Percentiles rank a stretch among this genome's conserved stretches.
Evolutionary conservation across 2,888 invertebrate genomes (phyloP).

Genomic region (Acholoe squamosa): DNA sequence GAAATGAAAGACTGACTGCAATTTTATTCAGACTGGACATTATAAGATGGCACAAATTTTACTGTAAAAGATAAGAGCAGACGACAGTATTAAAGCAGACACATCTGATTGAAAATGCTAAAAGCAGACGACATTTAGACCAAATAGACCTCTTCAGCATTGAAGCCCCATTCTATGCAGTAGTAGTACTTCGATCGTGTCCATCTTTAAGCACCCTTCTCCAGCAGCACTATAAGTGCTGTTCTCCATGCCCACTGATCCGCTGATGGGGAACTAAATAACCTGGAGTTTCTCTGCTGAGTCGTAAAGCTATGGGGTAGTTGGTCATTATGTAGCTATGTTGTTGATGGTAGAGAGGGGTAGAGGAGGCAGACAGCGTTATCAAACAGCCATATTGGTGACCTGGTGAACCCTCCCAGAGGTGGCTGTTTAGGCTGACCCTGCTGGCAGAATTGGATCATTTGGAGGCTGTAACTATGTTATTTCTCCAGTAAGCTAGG

Average conservation of each 20-base stretch:
- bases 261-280: conserved; percentile 7
- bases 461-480: conserved; percentile 24
- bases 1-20: too few relatives aligned
- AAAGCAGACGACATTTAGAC: too few relatives aligned
- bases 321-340: neutral
- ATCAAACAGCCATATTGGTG: neutral
- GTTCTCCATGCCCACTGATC: conserved; percentile 6
- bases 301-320: conserved; percentile 8
- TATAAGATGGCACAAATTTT: too few relatives aligned
- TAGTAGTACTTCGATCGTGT: neutral
- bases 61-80: too few relatives aligned
- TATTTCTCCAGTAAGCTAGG: neutral
- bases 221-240: neutral
- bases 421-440: conserved; percentile 15
- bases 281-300: neutral
- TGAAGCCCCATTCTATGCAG: too few relatives aligned
- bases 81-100: too few relatives aligned
- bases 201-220: neutral
- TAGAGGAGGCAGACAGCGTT: neutral
- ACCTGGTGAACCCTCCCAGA: neutral
- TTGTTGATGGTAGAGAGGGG: neutral
- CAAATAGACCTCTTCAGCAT: too few relatives aligned
- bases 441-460: conserved; percentile 4
- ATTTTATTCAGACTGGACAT: too few relatives aligned
- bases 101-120: too few relatives aligned